These are phyloP conservation scores for Listrodromus nycthemerus DNA, from an alignment of 2,888 invertebrate genomes.

Conservation along the genomic window DNA sequence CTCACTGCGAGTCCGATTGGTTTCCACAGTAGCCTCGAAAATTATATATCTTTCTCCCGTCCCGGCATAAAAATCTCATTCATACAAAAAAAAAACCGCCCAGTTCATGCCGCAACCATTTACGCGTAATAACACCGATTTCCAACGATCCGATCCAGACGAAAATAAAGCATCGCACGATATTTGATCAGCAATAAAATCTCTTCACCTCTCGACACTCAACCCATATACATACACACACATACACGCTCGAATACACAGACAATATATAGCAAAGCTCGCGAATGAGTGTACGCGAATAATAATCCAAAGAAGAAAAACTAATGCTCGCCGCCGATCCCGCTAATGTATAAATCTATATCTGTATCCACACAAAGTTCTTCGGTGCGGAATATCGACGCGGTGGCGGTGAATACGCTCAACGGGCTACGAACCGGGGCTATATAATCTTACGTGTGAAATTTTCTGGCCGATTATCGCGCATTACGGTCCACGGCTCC, in stretches of 20 bases:
- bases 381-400: conserved; percentile 19
- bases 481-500: conserved; percentile 71
- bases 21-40: conserved; percentile 42
- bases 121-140: conserved; percentile 27
- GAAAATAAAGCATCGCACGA: conserved; percentile 46
- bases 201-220: conserved; percentile 31
- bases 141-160: conserved; percentile 8
- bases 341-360: conserved; percentile 18
- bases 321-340: conserved; percentile 11
- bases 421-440: conserved; percentile 25
- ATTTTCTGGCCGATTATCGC: conserved; percentile 72
- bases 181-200: conserved; percentile 58
- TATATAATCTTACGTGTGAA: conserved; percentile 69
- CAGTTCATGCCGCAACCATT: conserved; percentile 38
- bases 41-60: conserved; percentile 19
- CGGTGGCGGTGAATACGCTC: conserved; percentile 38
- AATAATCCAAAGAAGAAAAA: conserved; percentile 23
- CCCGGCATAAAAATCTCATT: not conserved
- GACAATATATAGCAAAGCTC: too few relatives aligned
- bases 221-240: not conserved
- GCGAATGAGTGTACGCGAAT: too few relatives aligned
- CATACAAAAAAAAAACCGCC: conserved; percentile 26
- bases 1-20: not conserved
- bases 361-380: not conserved
- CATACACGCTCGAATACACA: not conserved